A percentile compares a stretch with the other conserved stretches of the same genome.
phyloP scores from a whole-genome alignment of 2,113 vertebrate genomes.

The Mormyrus iriodes region DNA sequence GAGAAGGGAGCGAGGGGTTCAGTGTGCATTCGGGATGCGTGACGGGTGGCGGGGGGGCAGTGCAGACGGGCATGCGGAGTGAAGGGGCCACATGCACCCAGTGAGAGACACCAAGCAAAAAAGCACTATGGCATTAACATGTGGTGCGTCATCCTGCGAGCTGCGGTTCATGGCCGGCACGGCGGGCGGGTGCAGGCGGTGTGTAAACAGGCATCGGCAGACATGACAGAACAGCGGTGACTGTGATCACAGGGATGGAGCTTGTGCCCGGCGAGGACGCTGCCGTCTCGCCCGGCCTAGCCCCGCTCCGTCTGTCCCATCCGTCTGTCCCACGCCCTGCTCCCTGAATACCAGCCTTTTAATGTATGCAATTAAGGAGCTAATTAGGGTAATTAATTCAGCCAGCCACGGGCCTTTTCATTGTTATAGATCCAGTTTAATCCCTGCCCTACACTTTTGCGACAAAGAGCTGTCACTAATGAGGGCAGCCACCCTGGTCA shows the following conservation, averaged over 20 bases:
- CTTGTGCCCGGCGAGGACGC: neutral
- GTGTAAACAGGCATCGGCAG: neutral
- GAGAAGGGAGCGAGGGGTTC: slow-evolving; percentile 39
- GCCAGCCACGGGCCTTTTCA: slow-evolving; percentile 58
- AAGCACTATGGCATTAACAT: neutral
- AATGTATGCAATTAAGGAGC: slow-evolving; percentile 70
- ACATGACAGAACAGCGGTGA: neutral
- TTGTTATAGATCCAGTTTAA: slow-evolving; percentile 62
- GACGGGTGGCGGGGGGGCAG: neutral
- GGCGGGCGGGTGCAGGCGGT: neutral
- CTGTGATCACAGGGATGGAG: neutral
- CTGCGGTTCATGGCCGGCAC: neutral
- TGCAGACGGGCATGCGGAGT: neutral
- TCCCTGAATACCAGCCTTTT: slow-evolving; percentile 55
- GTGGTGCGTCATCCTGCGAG: neutral
- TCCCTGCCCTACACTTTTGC: slow-evolving; percentile 45
- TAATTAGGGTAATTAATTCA: slow-evolving; percentile 76
- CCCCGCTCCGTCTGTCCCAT: slow-evolving; percentile 4
- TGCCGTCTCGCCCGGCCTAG: neutral
- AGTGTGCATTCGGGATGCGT: slow-evolving; percentile 41
- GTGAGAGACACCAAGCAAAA: neutral
- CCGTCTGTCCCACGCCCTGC: slow-evolving; percentile 32
- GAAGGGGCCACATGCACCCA: neutral
- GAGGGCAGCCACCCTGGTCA: neutral
- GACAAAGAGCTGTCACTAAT: slow-evolving; percentile 17